Evolutionary conservation across 2,888 invertebrate species (phyloP), one percentile per base, ranked within the genome.

Genomic region (Eilema griseolum): DNA sequence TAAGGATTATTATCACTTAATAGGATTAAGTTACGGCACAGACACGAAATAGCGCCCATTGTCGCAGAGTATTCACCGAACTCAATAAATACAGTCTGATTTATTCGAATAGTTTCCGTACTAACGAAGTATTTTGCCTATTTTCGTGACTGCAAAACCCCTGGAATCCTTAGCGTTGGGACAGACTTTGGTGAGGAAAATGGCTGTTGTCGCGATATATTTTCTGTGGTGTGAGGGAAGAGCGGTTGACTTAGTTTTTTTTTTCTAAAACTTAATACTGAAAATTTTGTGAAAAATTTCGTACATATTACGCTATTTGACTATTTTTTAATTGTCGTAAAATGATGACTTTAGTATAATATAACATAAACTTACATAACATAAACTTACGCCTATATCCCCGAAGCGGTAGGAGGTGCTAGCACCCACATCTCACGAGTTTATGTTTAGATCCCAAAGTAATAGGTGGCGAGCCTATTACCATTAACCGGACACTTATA

Each of bases 71-170:
- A 67, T 71, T 75, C 75, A 72, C 61, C 71, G 56, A 67, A 61
- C 37, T 69, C 70, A 70, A 83, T 74, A 76, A 83, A 82, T 80
- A 73, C 70, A 46, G 24, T 12, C 28, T 77, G 78, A 82, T 83
- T 80, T 76, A 83, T 79, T 77, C 76, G 82, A 82, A 82, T 82
- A 83, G 82, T 83, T 82, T 82, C 82, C 74, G 73, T 69, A 68
- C 59, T 69, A 70, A 57, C 61, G 59, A 66, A 71, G 63, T 70
- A 73, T 68, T 59, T 63, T 60, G 62, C 28, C 64, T 63, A 70
- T 26, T 70, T 67, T 67, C 64, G 66, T 69, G 69, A 71, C 66
- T 63, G 61, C 69, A 66, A 31, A n/a, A 64, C 31, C 41, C 46
- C 46, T 20, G 31, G 37, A 1, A 41, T 60, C n/a, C 46, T 67